Evolutionary conservation across 2,888 invertebrate species (phyloP).

Genomic region (Imbricaverruca yamaguchii): DNA sequence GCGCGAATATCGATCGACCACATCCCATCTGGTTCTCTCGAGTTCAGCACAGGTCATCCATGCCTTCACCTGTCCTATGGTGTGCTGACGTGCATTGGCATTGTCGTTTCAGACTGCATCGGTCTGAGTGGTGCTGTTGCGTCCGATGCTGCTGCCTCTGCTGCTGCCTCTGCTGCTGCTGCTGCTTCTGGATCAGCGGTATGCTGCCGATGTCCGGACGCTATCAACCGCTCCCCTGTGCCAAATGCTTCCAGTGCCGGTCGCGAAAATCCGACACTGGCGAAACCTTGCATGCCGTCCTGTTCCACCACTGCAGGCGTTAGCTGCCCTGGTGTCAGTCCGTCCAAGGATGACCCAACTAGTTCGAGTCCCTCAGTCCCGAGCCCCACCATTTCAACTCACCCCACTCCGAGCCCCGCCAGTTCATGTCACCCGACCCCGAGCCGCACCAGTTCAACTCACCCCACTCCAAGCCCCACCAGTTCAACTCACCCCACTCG

Average conservation of each 20-base stretch:
- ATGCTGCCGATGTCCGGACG: background rate
- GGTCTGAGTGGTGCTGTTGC: background rate
- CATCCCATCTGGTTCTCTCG: no score
- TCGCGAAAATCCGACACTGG: background rate
- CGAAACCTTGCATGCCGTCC: no score
- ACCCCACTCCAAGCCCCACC: conserved; percentile 34
- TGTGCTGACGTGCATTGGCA: background rate
- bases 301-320: no score
- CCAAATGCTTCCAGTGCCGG: background rate
- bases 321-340: no score
- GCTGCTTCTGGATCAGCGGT: background rate
- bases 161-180: no score
- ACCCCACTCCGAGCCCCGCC: no score
- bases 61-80: background rate
- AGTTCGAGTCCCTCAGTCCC: no score
- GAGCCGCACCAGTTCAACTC: conserved; percentile 53
- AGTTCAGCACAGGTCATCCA: background rate
- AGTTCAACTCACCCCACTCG: no score
- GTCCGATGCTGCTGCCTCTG: background rate
- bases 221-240: background rate
- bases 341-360: no score
- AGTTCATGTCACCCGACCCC: no score
- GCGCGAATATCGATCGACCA: no score
- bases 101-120: background rate
- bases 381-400: no score